Evolutionary conservation across 2,888 invertebrate genomes (phyloP).

Genomic region (Drosophila conformis): DNA sequence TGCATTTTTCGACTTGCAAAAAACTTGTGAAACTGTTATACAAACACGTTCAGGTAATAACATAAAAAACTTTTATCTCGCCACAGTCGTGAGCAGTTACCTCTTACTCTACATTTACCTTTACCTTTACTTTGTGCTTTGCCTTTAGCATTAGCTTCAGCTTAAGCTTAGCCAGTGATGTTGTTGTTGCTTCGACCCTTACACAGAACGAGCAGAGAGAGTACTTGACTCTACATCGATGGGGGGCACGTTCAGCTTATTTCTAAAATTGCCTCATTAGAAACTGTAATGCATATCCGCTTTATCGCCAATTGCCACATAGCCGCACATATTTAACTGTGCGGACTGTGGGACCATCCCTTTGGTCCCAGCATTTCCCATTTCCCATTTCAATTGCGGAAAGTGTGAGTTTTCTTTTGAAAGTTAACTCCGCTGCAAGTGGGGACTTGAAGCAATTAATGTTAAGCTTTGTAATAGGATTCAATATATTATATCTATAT

Average conservation of each 20-base stretch:
- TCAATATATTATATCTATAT: conserved; percentile 28
- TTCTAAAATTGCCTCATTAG: conserved; percentile 75
- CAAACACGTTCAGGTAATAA: conserved; percentile 73
- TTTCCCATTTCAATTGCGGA: conserved; percentile 15
- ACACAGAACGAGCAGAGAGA: neutral
- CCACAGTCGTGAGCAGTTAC: conserved; percentile 48
- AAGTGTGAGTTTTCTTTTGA: conserved; percentile 23
- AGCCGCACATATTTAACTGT: conserved; percentile 51
- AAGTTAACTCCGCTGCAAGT: conserved; percentile 33
- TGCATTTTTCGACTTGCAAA: conserved; percentile 58
- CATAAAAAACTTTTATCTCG: conserved; percentile 73
- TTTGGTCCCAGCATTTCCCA: conserved; percentile 8
- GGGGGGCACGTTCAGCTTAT: conserved; percentile 68
- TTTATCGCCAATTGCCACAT: conserved; percentile 65
- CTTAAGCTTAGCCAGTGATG: conserved; percentile 11
- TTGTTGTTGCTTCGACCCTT: conserved; percentile 14
- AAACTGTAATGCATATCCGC: conserved; percentile 72
- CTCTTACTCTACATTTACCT: conserved; percentile 12
- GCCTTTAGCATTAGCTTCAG: conserved; percentile 6
- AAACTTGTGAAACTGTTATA: conserved; percentile 70
- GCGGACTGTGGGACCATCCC: conserved; percentile 30
- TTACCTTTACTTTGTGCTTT: neutral
- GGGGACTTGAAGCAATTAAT: conserved; percentile 46
- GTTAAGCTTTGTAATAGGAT: conserved; percentile 22
- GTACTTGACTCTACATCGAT: conserved; percentile 32